Conservation (phyloP, 2,888 invertebrate genomes). For the Shargacucullia verbasci region DNA sequence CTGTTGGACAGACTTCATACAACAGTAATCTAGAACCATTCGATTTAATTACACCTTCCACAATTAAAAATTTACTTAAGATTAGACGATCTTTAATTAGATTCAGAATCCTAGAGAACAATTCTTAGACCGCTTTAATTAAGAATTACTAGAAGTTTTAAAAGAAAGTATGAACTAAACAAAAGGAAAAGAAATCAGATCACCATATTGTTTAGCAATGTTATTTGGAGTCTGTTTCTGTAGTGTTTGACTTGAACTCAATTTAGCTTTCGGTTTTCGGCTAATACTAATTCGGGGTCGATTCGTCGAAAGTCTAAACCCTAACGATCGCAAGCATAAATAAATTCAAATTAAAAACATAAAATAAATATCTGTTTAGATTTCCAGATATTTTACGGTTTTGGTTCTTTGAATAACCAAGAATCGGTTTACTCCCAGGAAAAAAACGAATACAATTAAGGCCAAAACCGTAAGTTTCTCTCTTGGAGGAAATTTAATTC, state of each 20-base stretch:
- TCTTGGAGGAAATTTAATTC: neutral
- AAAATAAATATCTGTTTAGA: too few relatives aligned
- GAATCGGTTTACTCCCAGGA: too few relatives aligned
- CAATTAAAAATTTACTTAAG: neutral
- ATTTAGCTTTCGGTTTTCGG: slow-evolving; percentile 30
- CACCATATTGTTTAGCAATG: slow-evolving; percentile 28
- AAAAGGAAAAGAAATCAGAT: slow-evolving; percentile 19
- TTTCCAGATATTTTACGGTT: too few relatives aligned
- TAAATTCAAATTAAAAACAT: too few relatives aligned
- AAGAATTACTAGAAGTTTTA: slow-evolving; percentile 14
- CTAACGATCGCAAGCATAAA: too few relatives aligned
- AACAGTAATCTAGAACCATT: too few relatives aligned
- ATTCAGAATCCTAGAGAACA: slow-evolving; percentile 1
- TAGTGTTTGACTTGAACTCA: slow-evolving; percentile 20
- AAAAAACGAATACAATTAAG: too few relatives aligned
- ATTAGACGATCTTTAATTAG: slow-evolving; percentile 5
- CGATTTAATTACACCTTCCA: too few relatives aligned
- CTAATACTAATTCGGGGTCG: neutral
- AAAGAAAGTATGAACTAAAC: slow-evolving; percentile 25
- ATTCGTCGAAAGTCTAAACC: slow-evolving; percentile 1
- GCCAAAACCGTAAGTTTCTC: neutral
- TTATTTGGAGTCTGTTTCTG: slow-evolving; percentile 18
- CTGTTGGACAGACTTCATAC: too few relatives aligned
- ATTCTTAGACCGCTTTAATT: slow-evolving; percentile 20
- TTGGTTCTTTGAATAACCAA: too few relatives aligned